Base-by-base conservation (phyloP, 2,888 invertebrate genomes). In the Endotricha flammealis region DNA sequence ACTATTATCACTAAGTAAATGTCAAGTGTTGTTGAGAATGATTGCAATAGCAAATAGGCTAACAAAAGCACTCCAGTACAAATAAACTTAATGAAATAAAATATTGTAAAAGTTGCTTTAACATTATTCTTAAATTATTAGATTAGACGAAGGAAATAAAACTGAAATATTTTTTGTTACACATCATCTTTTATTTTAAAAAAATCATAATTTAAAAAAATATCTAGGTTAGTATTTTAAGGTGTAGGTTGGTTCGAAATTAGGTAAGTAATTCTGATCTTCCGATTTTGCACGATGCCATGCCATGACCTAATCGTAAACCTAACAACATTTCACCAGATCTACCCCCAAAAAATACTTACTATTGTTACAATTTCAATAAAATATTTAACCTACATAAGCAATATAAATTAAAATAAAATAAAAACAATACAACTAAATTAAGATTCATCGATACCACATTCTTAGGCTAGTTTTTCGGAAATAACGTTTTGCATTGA, bases 11-110 rank as follows among this genome's bases (percentile, higher is more conserved):
- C 42, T 38, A 39, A 20, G 40, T 40, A 32, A 35, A 33, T 35
- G 37, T 40, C 27, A 33, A 37, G 22, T 31, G 22, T 25, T 33
- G 25, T 33, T 14, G 32, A 33, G 17, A 13, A 30, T 36, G n/a
- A 35, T 28, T 42, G 44, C 44, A 48, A 60, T n/a, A n/a, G n/a
- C n/a, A n/a, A n/a, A n/a, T 69, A 72, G 64, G 57, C 57, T 65
- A 62, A 58, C 57, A 64, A 60, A 62, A 63, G 77, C 79, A 80
- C 77, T 76, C 64, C 68, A 83, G 83, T 85, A 85, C 83, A 85
- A 83, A 83, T 65, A 57, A 58, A 64, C 56, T 48, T 55, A 53
- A 62, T 67, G 57, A 64, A 38, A 48, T 44, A 38, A n/a, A 44
- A 46, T 32, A 36, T 44, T 44, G 46, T 54, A 43, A 44, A 29